These are phyloP conservation scores for Oscarella lobularis DNA, from an alignment of 37 sponge, comb jelly and placozoan species.

Conservation along the genomic window DNA sequence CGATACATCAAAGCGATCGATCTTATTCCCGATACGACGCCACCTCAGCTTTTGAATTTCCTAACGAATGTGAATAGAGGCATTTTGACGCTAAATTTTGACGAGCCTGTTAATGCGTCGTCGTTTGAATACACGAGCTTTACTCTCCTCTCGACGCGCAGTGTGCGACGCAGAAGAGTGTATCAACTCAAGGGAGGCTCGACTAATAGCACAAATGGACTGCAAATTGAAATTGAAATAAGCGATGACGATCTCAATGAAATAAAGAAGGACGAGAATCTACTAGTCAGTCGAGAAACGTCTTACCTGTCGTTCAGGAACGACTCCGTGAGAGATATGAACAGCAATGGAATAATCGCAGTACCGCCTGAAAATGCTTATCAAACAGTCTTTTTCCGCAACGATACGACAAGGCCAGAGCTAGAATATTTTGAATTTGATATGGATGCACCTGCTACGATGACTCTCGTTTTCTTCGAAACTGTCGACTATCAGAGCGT, in stretches of 20 bases:
- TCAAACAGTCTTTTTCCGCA: conserved; percentile 12
- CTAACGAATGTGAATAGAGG: conserved; percentile 41
- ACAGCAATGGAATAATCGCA: conserved; percentile 24
- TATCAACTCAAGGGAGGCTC: conserved; percentile 47
- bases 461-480: conserved; percentile 66
- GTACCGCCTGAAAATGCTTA: conserved; percentile 15
- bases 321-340: conserved; percentile 61
- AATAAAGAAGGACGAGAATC: conserved; percentile 52
- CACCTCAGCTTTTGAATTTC: conserved; percentile 40
- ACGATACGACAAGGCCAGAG: conserved; percentile 42
- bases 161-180: neutral
- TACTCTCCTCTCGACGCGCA: conserved; percentile 16
- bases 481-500: conserved; percentile 50
- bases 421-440: conserved; percentile 48
- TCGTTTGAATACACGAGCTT: conserved; percentile 23
- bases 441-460: conserved; percentile 34
- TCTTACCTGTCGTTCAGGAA: conserved; percentile 29
- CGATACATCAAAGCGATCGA: neutral
- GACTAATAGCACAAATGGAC: conserved; percentile 50
- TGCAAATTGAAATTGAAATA: conserved; percentile 21
- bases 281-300: conserved; percentile 23
- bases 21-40: conserved; percentile 34
- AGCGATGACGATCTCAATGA: conserved; percentile 52
- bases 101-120: conserved; percentile 66
- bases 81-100: conserved; percentile 38